A percentile compares a stretch with the other conserved stretches of the same genome.
phyloP scores from a whole-genome alignment of 2,113 vertebrate genomes.

The Jaculus jaculus region DNA sequence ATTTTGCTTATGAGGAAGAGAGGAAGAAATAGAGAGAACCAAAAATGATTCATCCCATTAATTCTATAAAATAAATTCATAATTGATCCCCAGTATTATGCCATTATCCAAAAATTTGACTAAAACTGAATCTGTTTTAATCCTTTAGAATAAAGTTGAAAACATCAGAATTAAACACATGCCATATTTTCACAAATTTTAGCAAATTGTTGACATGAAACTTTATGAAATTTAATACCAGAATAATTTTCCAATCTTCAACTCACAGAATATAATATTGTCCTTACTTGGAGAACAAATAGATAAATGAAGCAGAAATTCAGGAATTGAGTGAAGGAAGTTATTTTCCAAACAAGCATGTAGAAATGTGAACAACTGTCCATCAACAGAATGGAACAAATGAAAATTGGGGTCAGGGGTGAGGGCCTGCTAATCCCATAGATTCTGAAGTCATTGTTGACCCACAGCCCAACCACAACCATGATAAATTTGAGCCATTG shows the following conservation, averaged over 20 bases:
- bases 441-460: background rate
- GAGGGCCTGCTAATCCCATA: background rate
- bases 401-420: background rate
- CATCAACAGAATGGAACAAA: background rate
- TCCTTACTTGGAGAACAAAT: constrained; percentile 38
- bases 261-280: background rate
- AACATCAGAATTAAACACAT: background rate
- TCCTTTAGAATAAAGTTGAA: background rate
- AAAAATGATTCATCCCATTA: background rate
- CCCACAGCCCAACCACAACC: background rate
- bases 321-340: background rate
- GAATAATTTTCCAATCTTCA: background rate
- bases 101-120: background rate
- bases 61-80: constrained; percentile 23
- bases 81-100: background rate
- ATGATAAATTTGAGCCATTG: background rate
- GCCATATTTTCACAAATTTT: background rate
- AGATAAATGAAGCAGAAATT: background rate
- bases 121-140: background rate
- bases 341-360: background rate
- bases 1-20: background rate
- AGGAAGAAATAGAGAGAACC: background rate
- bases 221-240: background rate
- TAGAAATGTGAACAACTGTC: background rate
- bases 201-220: background rate